phyloP scores from a whole-genome alignment of 2,888 invertebrate genomes.

The Cerceris rybyensis region DNA sequence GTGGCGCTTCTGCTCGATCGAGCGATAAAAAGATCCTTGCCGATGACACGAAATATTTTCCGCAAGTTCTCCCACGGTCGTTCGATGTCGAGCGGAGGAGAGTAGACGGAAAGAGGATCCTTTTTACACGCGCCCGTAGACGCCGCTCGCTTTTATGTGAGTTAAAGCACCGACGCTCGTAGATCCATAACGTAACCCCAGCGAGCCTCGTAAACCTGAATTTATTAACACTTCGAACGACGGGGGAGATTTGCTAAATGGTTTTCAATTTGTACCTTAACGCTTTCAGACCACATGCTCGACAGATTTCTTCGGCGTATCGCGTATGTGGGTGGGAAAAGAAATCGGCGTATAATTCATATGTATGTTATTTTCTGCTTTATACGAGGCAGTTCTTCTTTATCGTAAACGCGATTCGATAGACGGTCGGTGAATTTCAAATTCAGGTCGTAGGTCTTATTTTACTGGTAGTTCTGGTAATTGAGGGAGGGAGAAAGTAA shows the following conservation, averaged over 20 bases:
- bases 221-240: constrained; percentile 81
- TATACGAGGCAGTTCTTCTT: constrained; percentile 49
- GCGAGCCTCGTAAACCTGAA: constrained; percentile 79
- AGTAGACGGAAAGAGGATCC: constrained; percentile 15
- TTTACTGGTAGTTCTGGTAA: constrained; percentile 50
- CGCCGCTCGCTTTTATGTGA: constrained; percentile 53
- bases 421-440: constrained; percentile 57
- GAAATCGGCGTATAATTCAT: constrained; percentile 47
- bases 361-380: constrained; percentile 52
- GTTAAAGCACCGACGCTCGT: constrained; percentile 60
- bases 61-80: constrained; percentile 26
- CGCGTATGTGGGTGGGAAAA: constrained; percentile 41
- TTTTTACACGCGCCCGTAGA: constrained; percentile 44
- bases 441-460: constrained; percentile 29
- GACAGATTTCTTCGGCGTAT: constrained; percentile 66
- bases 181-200: constrained; percentile 75
- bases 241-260: constrained; percentile 80
- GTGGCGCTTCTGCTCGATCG: constrained; percentile 56
- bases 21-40: constrained; percentile 64
- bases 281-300: constrained; percentile 66
- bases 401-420: constrained; percentile 33
- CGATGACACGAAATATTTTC: constrained; percentile 60
- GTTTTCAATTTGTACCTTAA: constrained; percentile 82
- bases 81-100: constrained; percentile 12
- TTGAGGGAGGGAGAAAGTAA: constrained; percentile 37